Conservation (phyloP, 2,113 vertebrate genomes). For the Crotophaga sulcirostris region DNA sequence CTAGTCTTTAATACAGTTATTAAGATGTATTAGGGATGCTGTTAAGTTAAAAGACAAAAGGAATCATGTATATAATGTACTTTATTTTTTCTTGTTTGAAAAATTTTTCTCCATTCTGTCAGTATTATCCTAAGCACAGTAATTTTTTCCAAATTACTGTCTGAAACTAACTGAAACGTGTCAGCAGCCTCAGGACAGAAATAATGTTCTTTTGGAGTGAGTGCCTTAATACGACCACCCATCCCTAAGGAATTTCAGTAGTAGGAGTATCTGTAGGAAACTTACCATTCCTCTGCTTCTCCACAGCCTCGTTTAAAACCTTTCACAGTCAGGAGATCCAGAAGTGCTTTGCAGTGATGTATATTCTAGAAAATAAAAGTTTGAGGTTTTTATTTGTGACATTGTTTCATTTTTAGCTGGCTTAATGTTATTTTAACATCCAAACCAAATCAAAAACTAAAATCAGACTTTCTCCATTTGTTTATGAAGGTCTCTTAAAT, state of each 20-base stretch:
- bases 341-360: conserved; percentile 17
- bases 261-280: not conserved
- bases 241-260: not conserved
- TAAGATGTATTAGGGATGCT: conserved; percentile 55
- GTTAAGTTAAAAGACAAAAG: conserved; percentile 43
- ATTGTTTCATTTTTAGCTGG: not conserved
- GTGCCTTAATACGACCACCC: conserved; percentile 62
- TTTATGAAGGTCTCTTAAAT: not conserved
- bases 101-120: conserved; percentile 7
- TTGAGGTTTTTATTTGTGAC: not conserved
- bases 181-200: conserved; percentile 52
- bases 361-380: conserved; percentile 25
- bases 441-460: not conserved
- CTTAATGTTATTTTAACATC: not conserved
- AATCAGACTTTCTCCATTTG: not conserved
- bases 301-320: not conserved
- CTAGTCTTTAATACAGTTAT: conserved; percentile 67
- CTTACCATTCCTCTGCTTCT: not conserved
- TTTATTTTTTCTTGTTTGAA: conserved; percentile 58
- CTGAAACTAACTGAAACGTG: conserved; percentile 9
- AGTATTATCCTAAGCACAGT: conserved; percentile 32
- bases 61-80: conserved; percentile 58
- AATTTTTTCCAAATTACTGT: not conserved
- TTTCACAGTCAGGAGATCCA: not conserved
- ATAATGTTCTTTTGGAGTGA: conserved; percentile 44